phyloP scores from a whole-genome alignment of 2,797 vertebrate species.

The Enteromius thamalakanensis region DNA sequence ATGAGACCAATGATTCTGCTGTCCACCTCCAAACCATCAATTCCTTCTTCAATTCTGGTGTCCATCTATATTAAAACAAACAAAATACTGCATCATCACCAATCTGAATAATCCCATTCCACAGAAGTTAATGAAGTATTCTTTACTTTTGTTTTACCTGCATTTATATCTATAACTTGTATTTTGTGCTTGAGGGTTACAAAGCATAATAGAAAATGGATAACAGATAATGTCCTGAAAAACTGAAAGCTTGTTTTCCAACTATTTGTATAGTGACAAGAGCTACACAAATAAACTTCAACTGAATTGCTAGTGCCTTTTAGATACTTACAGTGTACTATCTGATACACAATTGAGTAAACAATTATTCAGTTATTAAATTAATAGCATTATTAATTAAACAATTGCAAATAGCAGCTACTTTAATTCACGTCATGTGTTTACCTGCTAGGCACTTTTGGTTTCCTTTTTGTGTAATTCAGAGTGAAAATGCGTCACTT shows the following conservation, averaged over 20 bases:
- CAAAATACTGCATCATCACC: background rate
- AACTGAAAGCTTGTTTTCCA: no score
- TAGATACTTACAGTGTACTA: background rate
- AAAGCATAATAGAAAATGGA: no score
- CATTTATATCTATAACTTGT: background rate
- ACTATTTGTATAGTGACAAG: no score
- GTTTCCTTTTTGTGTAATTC: background rate
- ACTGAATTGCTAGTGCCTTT: no score
- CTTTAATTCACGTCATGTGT: background rate
- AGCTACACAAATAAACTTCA: no score
- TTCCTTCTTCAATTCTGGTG: slow-evolving; percentile 66
- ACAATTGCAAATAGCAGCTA: background rate
- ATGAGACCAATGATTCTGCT: slow-evolving; percentile 75
- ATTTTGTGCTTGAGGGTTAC: no score
- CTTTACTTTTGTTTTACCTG: background rate
- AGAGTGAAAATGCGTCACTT: background rate
- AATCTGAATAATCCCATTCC: background rate
- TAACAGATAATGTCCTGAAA: no score
- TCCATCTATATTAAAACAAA: slow-evolving; percentile 63
- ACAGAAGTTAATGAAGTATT: background rate
- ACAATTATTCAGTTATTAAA: background rate
- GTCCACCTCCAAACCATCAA: slow-evolving; percentile 71
- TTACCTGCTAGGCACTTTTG: background rate
- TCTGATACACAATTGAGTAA: background rate
- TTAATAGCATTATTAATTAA: background rate